Evolutionary conservation across 2,797 vertebrate species (phyloP).

Genomic region (Scleropages formosus): DNA sequence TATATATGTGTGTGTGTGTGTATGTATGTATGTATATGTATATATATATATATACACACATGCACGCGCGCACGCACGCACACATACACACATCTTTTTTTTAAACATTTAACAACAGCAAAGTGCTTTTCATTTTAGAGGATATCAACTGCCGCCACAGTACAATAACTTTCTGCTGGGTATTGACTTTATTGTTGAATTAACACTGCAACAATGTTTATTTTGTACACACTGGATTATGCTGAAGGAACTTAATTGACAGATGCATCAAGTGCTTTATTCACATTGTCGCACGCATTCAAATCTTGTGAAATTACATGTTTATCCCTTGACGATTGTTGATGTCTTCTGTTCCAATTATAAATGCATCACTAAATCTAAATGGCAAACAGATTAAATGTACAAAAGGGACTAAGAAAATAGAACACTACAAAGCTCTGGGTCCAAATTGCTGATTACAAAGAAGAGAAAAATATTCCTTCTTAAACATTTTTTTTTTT

Average conservation of each 20-base stretch:
- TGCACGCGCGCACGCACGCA: too few relatives aligned
- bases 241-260: constrained; percentile 7
- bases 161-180: constrained; percentile 3
- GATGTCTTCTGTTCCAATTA: constrained; percentile 17
- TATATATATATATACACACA: too few relatives aligned
- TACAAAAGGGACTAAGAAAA: constrained; percentile 11
- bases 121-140: constrained; percentile 16
- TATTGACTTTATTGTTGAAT: background rate
- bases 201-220: constrained; percentile 11
- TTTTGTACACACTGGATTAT: constrained; percentile 6
- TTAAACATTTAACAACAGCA: background rate
- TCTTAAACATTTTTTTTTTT: too few relatives aligned
- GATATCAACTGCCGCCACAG: background rate
- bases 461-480: too few relatives aligned
- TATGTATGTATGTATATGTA: too few relatives aligned
- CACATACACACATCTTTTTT: too few relatives aligned
- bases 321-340: constrained; percentile 26
- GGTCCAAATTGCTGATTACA: background rate
- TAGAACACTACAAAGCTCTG: background rate
- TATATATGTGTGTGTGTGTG: too few relatives aligned
- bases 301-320: constrained; percentile 26
- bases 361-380: constrained; percentile 26
- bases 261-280: constrained; percentile 16
- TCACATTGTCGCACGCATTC: constrained; percentile 22
- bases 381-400: constrained; percentile 23